These are phyloP conservation scores for Lathronympha strigana DNA, from an alignment of 2,888 invertebrate genomes.

Conservation along the genomic window DNA sequence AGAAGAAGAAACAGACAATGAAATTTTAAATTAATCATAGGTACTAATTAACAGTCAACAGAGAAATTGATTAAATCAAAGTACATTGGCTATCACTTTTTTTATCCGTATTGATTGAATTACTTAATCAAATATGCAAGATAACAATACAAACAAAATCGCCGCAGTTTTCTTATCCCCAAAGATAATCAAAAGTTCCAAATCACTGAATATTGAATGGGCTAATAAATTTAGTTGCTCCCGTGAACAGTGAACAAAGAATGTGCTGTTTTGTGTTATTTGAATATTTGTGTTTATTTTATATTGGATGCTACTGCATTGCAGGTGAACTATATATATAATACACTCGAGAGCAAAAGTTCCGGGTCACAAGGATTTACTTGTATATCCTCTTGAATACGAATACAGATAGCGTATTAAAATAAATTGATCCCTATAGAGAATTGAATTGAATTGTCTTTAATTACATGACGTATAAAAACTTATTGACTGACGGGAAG, in stretches of 20 bases:
- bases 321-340: neutral
- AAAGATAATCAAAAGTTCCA: slow-evolving; percentile 30
- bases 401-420: no score
- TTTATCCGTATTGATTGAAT: slow-evolving; percentile 39
- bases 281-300: neutral
- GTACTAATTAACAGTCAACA: slow-evolving; percentile 8
- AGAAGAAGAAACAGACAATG: neutral
- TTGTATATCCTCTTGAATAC: no score
- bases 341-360: neutral
- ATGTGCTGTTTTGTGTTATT: slow-evolving; percentile 15
- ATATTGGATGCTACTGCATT: slow-evolving; percentile 9
- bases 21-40: slow-evolving; percentile 3
- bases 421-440: no score
- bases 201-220: slow-evolving; percentile 18
- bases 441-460: no score
- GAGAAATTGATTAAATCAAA: slow-evolving; percentile 12
- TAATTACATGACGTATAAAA: no score
- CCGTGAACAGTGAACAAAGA: neutral
- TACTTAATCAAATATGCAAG: slow-evolving; percentile 32
- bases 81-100: slow-evolving; percentile 28
- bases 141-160: slow-evolving; percentile 37
- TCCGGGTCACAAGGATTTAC: no score
- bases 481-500: no score
- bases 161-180: slow-evolving; percentile 28
- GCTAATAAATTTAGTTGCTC: slow-evolving; percentile 27